Evolutionary conservation across 2,888 invertebrate genomes (phyloP).

Genomic region (Penaeus monodon): DNA sequence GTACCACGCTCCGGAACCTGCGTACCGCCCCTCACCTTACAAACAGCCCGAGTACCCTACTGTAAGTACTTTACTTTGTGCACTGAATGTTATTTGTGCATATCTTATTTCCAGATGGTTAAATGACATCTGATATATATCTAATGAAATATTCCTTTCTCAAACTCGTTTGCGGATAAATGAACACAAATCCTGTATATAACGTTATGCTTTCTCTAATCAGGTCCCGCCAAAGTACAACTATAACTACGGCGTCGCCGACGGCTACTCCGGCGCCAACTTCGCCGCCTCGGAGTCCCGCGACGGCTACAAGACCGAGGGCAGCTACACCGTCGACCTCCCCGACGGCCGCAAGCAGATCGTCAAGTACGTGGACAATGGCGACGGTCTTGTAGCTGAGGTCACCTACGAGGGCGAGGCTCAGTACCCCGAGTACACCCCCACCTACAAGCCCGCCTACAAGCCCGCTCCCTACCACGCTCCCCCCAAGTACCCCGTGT

Average conservation of each 20-base stretch:
- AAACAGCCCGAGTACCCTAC: too few species aligned
- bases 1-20: not conserved
- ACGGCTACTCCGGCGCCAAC: conserved; percentile 52
- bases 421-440: conserved; percentile 34
- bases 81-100: too few species aligned
- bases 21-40: too few species aligned
- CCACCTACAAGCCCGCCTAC: conserved; percentile 42
- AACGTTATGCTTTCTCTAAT: too few species aligned
- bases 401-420: conserved; percentile 64
- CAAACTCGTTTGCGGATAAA: too few species aligned
- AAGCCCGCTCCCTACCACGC: conserved; percentile 35
- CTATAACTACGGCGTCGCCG: conserved; percentile 55
- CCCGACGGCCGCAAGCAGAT: conserved; percentile 64
- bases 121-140: too few species aligned
- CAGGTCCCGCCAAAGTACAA: conserved; percentile 47
- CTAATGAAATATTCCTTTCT: too few species aligned
- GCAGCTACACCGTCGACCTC: conserved; percentile 63
- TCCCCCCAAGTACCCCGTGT: conserved; percentile 21
- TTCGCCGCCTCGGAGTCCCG: conserved; percentile 40
- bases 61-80: too few species aligned
- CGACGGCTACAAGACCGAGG: conserved; percentile 61
- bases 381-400: conserved; percentile 60
- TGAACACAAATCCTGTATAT: too few species aligned
- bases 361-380: conserved; percentile 61
- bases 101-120: too few species aligned